phyloP scores from a whole-genome alignment of 2,797 vertebrate genomes.

The Phrynocephalus vlangalii region DNA sequence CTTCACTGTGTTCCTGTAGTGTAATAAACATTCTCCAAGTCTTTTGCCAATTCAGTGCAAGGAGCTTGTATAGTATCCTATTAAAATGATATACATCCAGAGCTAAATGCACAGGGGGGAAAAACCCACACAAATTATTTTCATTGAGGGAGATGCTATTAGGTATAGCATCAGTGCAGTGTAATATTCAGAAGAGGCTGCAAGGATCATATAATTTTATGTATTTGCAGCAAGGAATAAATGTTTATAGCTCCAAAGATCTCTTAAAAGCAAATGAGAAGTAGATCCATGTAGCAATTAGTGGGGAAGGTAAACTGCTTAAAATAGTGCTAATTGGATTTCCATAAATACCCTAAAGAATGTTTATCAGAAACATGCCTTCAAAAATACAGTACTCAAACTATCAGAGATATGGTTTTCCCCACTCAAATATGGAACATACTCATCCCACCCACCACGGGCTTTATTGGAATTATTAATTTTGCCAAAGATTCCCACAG shows the following conservation, averaged over 20 bases:
- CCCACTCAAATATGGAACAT: not conserved
- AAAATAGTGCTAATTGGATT: not conserved
- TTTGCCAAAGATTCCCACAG: not conserved
- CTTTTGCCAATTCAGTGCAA: not conserved
- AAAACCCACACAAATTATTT: not conserved
- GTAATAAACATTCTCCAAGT: not conserved
- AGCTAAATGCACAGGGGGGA: not conserved
- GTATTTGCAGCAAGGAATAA: not conserved
- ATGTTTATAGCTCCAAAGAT: not conserved
- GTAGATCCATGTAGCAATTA: not conserved
- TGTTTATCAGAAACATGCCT: not conserved
- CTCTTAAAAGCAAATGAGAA: not conserved
- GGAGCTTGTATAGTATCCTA: not conserved
- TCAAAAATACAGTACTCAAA: not conserved
- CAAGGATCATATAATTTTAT: not conserved
- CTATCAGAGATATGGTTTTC: not conserved
- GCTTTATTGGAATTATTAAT: conserved; percentile 3
- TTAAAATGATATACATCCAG: conserved; percentile 27
- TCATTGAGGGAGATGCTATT: not conserved
- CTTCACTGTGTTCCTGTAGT: not conserved
- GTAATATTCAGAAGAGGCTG: not conserved
- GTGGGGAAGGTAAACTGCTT: conserved; percentile 5
- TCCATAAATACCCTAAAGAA: not conserved
- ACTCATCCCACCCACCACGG: not conserved
- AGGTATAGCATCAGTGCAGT: conserved; percentile 11